Evolutionary conservation across 2,113 vertebrate species (phyloP).

Genomic region (Hepsetus odoe): DNA sequence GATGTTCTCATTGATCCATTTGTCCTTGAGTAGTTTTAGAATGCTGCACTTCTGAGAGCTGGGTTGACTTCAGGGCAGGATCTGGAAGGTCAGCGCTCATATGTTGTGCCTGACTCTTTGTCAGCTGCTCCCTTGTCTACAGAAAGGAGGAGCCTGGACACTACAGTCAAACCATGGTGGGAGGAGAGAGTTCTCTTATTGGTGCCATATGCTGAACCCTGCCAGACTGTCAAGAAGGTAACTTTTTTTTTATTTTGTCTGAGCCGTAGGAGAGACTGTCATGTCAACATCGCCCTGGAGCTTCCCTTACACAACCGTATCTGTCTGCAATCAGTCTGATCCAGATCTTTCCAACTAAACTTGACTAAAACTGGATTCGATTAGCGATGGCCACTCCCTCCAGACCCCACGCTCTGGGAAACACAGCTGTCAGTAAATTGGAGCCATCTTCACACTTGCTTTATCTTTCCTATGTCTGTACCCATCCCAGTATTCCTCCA

Average conservation of each 20-base stretch:
- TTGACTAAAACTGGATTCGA: neutral
- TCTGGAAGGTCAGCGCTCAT: neutral
- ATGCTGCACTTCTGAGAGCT: neutral
- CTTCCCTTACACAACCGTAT: neutral
- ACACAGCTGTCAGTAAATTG: slow-evolving; percentile 8
- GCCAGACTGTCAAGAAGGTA: neutral
- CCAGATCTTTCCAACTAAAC: slow-evolving; percentile 2
- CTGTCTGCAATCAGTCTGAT: slow-evolving; percentile 3
- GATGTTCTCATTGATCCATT: neutral
- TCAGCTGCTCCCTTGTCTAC: neutral
- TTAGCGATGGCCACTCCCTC: neutral
- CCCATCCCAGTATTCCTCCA: neutral
- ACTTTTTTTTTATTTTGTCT: neutral
- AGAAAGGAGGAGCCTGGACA: neutral
- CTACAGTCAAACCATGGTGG: neutral
- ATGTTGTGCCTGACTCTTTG: neutral
- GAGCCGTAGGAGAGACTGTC: neutral
- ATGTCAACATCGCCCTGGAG: neutral
- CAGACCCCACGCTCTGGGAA: neutral
- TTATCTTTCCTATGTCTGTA: slow-evolving; percentile 4
- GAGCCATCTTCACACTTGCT: slow-evolving; percentile 14
- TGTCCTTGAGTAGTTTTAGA: neutral
- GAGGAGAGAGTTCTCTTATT: neutral
- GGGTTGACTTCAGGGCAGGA: slow-evolving; percentile 9
- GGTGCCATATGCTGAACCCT: neutral